Base-by-base conservation (phyloP, 2,888 invertebrate genomes). In the Caenorhabditis sp. region DNA sequence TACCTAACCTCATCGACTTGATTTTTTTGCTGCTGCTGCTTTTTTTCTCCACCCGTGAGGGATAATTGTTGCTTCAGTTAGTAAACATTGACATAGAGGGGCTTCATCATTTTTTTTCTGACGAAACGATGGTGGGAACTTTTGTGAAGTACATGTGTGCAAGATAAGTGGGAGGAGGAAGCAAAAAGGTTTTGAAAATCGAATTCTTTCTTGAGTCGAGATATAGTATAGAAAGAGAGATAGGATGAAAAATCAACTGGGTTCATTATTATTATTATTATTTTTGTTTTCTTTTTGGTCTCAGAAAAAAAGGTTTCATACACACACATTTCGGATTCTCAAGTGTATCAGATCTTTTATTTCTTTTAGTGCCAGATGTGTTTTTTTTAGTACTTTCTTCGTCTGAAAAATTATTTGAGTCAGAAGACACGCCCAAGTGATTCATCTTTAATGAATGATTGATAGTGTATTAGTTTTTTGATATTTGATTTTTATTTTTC, bases 401-500 rank as follows among this genome's bases (percentile, higher is more conserved):
- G 14, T 43, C 43, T 52, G 4, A n/a, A 52, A 52, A 43, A 17
- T 43, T 17, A 36, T 10, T 43, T 14, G 14, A 17, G 14, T 43
- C 17, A 10, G 17, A 36, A 36, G 36, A 43, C 43, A 10, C 43
- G 12, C 14, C 43, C 43, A 10, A 10, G 43, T 43, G 43, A 43
- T 43, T 43, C 43, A 43, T 43, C 14, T 52, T 21, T 4, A 52
- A 52, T 21, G 21, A 52, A 12, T 52, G 21, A 21, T 52, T 52
- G 20, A 21, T 21, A 21, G 21, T 21, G 4, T 52, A 21, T 52
- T 52, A 21, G 52, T 21, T 4, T 52, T 52, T 52, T 52, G 52
- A 54, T 14, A 52, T 52, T 52, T 52, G 5, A 52, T 52, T 52
- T 52, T 54, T 20, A 25, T 54, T 54, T 54, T 54, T 54, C 54